A percentile compares a stretch with the other conserved stretches of the same genome.
Conservation (phyloP, 2,888 invertebrate species). For the Hipparchia sbordonii region DNA sequence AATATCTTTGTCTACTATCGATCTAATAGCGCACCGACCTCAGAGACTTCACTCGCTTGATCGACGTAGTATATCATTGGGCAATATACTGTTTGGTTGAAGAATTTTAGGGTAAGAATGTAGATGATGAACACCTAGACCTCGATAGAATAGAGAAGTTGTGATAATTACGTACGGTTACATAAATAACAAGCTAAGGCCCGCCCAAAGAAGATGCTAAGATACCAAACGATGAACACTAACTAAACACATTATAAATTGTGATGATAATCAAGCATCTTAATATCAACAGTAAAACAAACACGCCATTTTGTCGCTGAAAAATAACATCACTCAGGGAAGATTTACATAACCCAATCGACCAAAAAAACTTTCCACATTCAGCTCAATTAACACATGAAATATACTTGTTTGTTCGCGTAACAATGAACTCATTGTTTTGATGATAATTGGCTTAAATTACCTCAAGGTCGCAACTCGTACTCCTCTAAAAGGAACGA, state of each 20-base stretch:
- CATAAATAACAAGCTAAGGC: too few species aligned
- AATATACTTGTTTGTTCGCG: slow-evolving; percentile 6
- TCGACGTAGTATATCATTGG: slow-evolving; percentile 36
- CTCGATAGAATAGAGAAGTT: not conserved
- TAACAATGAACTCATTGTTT: slow-evolving; percentile 32
- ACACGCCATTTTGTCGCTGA: not conserved
- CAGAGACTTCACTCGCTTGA: slow-evolving; percentile 51
- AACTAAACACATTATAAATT: not conserved
- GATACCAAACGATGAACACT: too few species aligned
- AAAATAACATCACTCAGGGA: slow-evolving; percentile 1
- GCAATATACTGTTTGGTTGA: not conserved
- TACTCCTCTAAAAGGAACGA: slow-evolving; percentile 48
- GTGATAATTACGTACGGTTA: not conserved
- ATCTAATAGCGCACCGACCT: slow-evolving; percentile 25
- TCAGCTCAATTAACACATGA: slow-evolving; percentile 15
- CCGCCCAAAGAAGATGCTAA: too few species aligned
- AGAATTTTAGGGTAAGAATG: not conserved
- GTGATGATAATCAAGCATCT: not conserved
- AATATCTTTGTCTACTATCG: slow-evolving; percentile 1
- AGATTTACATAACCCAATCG: not conserved
- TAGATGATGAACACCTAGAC: not conserved
- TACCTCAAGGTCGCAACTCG: slow-evolving; percentile 50
- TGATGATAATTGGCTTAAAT: slow-evolving; percentile 55
- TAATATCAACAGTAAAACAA: not conserved
- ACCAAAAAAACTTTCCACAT: slow-evolving; percentile 15